These are phyloP conservation scores for Drosophila mulleri DNA, from an alignment of 2,888 invertebrate species.

Conservation along the genomic window DNA sequence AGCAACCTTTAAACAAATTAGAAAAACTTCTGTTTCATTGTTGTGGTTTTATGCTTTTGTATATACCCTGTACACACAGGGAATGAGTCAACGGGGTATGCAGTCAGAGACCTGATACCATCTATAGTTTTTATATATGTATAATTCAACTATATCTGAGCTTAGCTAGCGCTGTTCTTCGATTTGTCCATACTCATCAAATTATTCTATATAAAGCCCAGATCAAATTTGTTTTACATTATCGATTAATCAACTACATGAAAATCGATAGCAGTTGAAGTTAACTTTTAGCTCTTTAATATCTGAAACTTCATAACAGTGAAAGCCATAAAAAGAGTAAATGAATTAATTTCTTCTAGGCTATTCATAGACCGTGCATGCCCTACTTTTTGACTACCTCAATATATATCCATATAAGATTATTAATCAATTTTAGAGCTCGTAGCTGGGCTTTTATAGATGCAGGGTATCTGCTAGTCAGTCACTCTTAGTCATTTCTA, in stretches of 20 bases:
- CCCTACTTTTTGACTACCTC: not conserved
- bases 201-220: too few relatives aligned
- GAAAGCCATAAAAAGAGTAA: not conserved
- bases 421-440: not conserved
- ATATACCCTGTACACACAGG: not conserved
- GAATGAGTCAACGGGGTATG: not conserved
- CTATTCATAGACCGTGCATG: not conserved
- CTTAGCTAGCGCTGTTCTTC: too few relatives aligned
- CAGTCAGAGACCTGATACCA: not conserved
- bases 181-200: too few relatives aligned
- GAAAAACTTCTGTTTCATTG: conserved; percentile 55
- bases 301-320: too few relatives aligned
- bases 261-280: not conserved
- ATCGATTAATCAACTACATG: not conserved
- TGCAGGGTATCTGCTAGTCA: not conserved
- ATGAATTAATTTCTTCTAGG: not conserved
- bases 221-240: not conserved
- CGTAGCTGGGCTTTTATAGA: not conserved
- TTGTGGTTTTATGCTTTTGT: conserved; percentile 30
- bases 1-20: conserved; percentile 72
- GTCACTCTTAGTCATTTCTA: not conserved
- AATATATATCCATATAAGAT: not conserved
- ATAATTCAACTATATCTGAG: not conserved
- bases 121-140: not conserved
- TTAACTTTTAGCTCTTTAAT: too few relatives aligned